Percentiles rank a stretch among this genome's conserved stretches.
Evolutionary conservation across 2,113 vertebrate genomes (phyloP).

Genomic region (Hydrolagus affinis): DNA sequence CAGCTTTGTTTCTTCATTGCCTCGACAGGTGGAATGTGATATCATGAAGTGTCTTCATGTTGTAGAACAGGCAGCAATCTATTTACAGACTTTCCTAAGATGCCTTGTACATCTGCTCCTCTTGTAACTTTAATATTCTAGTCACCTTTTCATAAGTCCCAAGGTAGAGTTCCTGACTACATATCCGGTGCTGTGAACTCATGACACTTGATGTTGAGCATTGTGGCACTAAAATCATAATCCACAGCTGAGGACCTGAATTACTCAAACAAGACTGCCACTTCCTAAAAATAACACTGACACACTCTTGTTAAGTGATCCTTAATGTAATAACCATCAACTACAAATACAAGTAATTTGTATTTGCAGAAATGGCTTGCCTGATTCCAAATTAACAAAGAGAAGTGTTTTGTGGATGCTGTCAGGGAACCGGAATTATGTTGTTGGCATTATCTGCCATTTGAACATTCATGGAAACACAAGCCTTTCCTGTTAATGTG

Average conservation of each 20-base stretch:
- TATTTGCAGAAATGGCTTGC: not conserved
- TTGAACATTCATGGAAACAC: constrained; percentile 24
- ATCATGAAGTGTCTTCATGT: too few relatives aligned
- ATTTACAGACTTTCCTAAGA: too few relatives aligned
- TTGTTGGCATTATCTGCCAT: constrained; percentile 18
- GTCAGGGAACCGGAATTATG: constrained; percentile 8
- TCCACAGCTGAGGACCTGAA: not conserved
- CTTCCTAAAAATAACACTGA: not conserved
- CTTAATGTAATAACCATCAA: not conserved
- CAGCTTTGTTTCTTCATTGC: too few relatives aligned
- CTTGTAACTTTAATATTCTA: too few relatives aligned
- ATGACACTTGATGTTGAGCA: not conserved
- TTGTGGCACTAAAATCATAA: not conserved
- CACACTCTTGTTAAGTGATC: not conserved
- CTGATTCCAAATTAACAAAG: constrained; percentile 1
- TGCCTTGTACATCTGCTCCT: too few relatives aligned
- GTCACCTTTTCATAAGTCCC: too few relatives aligned
- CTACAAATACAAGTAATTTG: not conserved
- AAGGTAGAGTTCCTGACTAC: not conserved
- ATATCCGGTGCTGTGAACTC: not conserved
- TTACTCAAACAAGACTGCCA: not conserved
- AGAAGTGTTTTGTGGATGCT: constrained; percentile 7
- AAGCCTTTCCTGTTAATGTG: constrained; percentile 7
- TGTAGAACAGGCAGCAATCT: too few relatives aligned
- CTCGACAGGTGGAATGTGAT: too few relatives aligned